Evolutionary conservation across 2,797 vertebrate species (phyloP).

Genomic region (Benthosema pterotum): DNA sequence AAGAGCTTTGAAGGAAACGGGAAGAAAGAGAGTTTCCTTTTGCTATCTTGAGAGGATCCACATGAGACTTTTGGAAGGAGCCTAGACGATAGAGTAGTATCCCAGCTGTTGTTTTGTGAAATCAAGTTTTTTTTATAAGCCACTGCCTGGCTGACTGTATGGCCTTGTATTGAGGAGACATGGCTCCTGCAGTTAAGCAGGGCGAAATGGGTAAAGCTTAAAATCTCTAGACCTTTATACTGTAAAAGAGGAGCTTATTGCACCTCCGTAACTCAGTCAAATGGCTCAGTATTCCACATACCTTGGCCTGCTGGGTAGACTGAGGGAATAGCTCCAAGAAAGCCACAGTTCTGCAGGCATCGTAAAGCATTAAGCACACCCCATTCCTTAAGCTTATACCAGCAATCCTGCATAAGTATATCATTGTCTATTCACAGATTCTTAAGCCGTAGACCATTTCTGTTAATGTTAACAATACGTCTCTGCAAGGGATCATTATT

Average conservation of each 20-base stretch:
- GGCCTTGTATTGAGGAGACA: background rate
- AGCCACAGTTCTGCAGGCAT: too few relatives aligned
- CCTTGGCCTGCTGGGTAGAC: too few relatives aligned
- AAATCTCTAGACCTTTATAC: slow-evolving; percentile 13
- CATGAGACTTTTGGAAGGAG: slow-evolving; percentile 6
- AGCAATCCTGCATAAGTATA: too few relatives aligned
- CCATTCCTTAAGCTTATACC: too few relatives aligned
- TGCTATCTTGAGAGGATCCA: slow-evolving; percentile 26
- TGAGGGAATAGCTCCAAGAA: too few relatives aligned
- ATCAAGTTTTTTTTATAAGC: slow-evolving; percentile 9
- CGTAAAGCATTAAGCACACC: too few relatives aligned
- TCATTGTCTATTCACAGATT: too few relatives aligned
- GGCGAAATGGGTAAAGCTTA: too few relatives aligned
- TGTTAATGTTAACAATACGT: too few relatives aligned
- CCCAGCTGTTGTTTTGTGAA: slow-evolving; percentile 21
- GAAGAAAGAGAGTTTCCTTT: slow-evolving; percentile 28
- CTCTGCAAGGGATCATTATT: too few relatives aligned
- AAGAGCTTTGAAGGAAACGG: slow-evolving; percentile 20
- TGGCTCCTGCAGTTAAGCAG: background rate
- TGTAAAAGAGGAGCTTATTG: slow-evolving; percentile 29
- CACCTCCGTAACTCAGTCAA: slow-evolving; percentile 49
- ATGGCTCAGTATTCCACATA: slow-evolving; percentile 19
- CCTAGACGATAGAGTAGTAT: slow-evolving; percentile 5
- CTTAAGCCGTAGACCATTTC: too few relatives aligned
- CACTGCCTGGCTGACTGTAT: background rate